Conservation (phyloP, 2,113 vertebrate species). For the Malaclemys terrapin region DNA sequence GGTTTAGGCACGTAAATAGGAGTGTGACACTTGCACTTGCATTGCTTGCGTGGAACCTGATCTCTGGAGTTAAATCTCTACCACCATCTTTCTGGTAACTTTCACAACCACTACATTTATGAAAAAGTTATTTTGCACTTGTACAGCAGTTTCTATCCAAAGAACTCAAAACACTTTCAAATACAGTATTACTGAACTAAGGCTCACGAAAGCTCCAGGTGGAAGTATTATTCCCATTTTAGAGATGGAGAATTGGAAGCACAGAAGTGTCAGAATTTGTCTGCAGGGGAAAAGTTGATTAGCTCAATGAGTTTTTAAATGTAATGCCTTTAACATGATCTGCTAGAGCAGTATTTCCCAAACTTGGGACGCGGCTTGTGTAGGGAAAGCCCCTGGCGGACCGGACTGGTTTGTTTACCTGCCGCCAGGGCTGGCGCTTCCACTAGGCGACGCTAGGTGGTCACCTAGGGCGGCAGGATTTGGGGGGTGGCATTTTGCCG, state of each 20-base stretch:
- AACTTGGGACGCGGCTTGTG: no score
- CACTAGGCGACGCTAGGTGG: no score
- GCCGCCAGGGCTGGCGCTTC: no score
- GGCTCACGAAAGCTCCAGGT: neutral
- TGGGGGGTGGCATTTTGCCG: no score
- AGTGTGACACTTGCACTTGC: neutral
- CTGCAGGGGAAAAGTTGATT: neutral
- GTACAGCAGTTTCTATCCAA: neutral
- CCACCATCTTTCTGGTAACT: neutral
- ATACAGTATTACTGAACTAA: neutral
- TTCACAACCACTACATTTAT: neutral
- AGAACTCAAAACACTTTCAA: neutral
- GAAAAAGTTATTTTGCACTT: neutral
- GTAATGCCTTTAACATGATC: neutral
- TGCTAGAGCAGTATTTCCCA: neutral
- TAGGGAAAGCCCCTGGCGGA: no score
- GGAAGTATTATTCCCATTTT: neutral
- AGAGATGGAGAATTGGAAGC: neutral
- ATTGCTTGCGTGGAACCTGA: neutral
- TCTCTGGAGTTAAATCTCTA: neutral
- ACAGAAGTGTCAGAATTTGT: neutral
- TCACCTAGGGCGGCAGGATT: no score
- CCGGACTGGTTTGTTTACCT: no score
- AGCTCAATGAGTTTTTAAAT: neutral
- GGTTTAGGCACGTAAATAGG: neutral